Base-by-base conservation (phyloP, 2,113 vertebrate genomes). In the Trichechus manatus region DNA sequence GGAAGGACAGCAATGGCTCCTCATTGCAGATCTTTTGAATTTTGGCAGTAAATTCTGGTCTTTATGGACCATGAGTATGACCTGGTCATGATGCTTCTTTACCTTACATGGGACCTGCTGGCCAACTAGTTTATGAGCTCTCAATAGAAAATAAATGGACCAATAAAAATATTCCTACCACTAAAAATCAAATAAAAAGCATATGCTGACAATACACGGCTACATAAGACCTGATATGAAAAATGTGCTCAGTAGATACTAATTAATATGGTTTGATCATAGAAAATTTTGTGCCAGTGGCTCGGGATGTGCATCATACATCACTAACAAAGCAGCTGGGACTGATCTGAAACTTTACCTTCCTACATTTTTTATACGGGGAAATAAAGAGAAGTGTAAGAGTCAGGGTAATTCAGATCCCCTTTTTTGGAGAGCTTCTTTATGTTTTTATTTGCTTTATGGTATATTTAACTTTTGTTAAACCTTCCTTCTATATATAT, bases 111-210 rank as follows among this genome's bases (percentile, higher is more conserved):
- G 23, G 17, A 31, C 63, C n/a, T 84, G 15, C 1, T 56, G 29
- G 56, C 47, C 56, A 53, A 42, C 25, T 80, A 75, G 17, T 91
- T 80, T 87, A 75, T 88, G 56, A 74, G 36, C 22, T 75, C 78
- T 88, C 36, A 86, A 0, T 63, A 63, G 50, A 91, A 95, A 91
- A 90, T 39, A 68, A 84, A 56, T 86, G 66, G 36, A 36, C 42
- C 42, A 63, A 23, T 63, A 80, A 93, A 81, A 14, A 56, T 63
- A 66, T 74, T 91, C 10, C 39, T 70, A 84, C 20, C 4, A 33
- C 44, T 68, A 63, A 84, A 91, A 91, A 88, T 80, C 61, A 91
- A 72, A 78, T 47, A 63, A 89, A 88, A 91, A 42, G 22, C 53
- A 25, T 61, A 39, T 75, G 63, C 1, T 53, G 31, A 29, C 56